Evolutionary conservation across 2,888 invertebrate genomes (phyloP), one percentile per base, ranked within the genome.

Genomic region (Petrophora chlorosata): DNA sequence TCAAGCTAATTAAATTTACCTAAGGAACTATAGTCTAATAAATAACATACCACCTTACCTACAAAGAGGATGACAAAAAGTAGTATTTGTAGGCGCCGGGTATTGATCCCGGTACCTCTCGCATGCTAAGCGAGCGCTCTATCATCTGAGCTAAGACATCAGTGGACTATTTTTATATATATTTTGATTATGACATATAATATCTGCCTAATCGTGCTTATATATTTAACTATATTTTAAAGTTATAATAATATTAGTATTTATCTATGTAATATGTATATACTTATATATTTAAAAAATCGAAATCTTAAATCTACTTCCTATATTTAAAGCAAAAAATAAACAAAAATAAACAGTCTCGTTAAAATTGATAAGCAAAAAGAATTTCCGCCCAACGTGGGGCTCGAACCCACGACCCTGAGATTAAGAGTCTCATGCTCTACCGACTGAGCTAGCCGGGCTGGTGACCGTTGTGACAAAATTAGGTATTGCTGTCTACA

Each of bases 391-490:
- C 91, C 91, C 91, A 91, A 91, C 90, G 91, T 91, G 91, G 91
- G 91, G 91, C 91, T 91, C 91, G 91, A 91, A 91, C 91, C 91
- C 91, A 91, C 91, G 91, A 92, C 92, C 92, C 91, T 91, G 91
- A 91, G 92, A 91, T 91, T 92, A 92, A 91, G 91, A 92, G 92
- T 92, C 92, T 91, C 91, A 91, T 90, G 83, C 83, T 84, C 83
- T 84, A 84, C 83, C 83, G 90, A 91, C 90, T 91, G 91, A 90
- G 91, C 90, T 91, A 91, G 89, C 90, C 90, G 90, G 91, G 91
- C 90, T 72, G n/a, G 59, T 25, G 0, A 0, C 0, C 0, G 0
- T 0, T 0, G 0, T 0, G 0, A 0, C 0, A 3, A 68, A 71
- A 59, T 61, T 53, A 15, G 0, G 0, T 0, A 45, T n/a, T 7